Evolutionary conservation across 92 coral and sea anemone species (phyloP).

Genomic region (Isaurus tuberculatus): DNA sequence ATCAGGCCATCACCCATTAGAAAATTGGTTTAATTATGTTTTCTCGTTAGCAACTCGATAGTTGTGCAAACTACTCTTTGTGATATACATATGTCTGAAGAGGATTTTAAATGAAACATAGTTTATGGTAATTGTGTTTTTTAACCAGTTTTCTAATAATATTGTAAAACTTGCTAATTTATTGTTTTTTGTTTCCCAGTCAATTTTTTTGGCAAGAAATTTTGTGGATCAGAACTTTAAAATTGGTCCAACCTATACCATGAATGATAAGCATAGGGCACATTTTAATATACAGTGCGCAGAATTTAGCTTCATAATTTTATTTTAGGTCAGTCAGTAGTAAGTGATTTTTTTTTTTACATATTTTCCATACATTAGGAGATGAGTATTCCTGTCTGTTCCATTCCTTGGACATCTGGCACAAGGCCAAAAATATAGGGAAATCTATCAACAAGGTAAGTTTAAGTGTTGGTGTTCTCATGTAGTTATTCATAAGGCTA

Average conservation of each 20-base stretch:
- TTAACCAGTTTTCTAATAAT: no score
- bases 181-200: background rate
- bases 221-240: background rate
- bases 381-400: background rate
- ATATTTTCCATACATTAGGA: background rate
- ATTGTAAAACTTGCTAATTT: background rate
- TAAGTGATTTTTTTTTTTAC: background rate
- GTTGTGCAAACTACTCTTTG: constrained; percentile 6
- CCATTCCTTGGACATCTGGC: constrained; percentile 31
- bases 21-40: constrained; percentile 10
- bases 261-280: no score
- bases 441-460: constrained; percentile 27
- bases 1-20: background rate
- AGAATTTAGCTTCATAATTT: background rate
- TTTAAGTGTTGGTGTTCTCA: background rate
- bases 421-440: constrained; percentile 21
- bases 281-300: no score
- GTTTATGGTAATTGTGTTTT: no score
- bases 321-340: background rate
- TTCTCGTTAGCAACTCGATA: constrained; percentile 5
- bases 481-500: background rate
- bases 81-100: background rate
- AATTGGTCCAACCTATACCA: background rate
- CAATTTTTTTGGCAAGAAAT: background rate
- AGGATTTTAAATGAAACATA: background rate